A percentile compares a stretch with the other conserved stretches of the same genome.
These are phyloP conservation scores for Aplocera efformata DNA, from an alignment of 2,888 invertebrate genomes.

Conservation along the genomic window DNA sequence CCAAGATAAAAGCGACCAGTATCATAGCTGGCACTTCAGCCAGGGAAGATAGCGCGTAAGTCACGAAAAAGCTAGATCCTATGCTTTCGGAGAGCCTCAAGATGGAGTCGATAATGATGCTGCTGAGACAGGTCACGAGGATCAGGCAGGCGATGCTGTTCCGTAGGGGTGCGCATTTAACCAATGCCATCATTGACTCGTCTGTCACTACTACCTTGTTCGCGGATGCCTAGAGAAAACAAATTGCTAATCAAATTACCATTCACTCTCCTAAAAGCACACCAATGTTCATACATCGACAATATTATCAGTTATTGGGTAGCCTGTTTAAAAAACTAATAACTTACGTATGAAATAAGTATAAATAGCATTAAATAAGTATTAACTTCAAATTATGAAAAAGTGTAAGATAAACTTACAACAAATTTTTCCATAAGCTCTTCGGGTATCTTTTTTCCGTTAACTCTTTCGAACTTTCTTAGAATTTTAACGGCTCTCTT, in stretches of 20 bases:
- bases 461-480: slow-evolving; percentile 51
- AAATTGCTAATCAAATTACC: neutral
- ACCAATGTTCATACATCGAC: too few relatives aligned
- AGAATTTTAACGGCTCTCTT: slow-evolving; percentile 50
- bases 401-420: slow-evolving; percentile 39
- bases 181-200: slow-evolving; percentile 38
- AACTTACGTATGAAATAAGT: too few relatives aligned
- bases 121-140: slow-evolving; percentile 41
- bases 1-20: slow-evolving; percentile 30
- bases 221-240: slow-evolving; percentile 26
- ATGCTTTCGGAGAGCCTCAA: slow-evolving; percentile 56
- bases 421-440: slow-evolving; percentile 51
- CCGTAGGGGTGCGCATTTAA: slow-evolving; percentile 38
- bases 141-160: slow-evolving; percentile 39
- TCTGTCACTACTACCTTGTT: slow-evolving; percentile 36
- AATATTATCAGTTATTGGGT: too few relatives aligned
- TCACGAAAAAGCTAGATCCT: slow-evolving; percentile 53
- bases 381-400: too few relatives aligned
- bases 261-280: too few relatives aligned
- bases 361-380: too few relatives aligned
- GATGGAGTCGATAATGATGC: slow-evolving; percentile 49
- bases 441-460: slow-evolving; percentile 49
- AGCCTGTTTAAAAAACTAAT: too few relatives aligned
- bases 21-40: slow-evolving; percentile 47
- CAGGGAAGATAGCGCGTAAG: slow-evolving; percentile 50